phyloP scores from a whole-genome alignment of 1,140 invertebrate species.

The Cherax quadricarinatus region DNA sequence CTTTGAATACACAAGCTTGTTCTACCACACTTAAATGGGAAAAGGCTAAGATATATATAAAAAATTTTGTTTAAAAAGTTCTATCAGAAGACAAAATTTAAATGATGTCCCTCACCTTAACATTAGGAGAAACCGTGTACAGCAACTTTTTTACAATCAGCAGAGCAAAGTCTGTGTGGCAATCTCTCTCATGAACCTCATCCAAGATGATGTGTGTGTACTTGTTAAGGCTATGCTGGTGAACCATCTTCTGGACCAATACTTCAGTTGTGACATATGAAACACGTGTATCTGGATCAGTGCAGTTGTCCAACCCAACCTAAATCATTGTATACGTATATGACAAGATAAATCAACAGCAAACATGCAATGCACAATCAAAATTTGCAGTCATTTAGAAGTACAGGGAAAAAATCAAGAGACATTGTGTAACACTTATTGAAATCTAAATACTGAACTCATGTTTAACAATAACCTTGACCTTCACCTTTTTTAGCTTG shows the following conservation, averaged over 20 bases:
- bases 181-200: conserved; percentile 96
- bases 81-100: not conserved
- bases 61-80: too few species aligned
- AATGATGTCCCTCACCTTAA: conserved; percentile 79
- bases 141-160: conserved; percentile 88
- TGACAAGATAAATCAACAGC: not conserved
- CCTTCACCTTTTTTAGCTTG: too few species aligned
- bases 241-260: conserved; percentile 82
- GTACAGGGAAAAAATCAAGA: too few species aligned
- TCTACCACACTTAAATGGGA: too few species aligned
- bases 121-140: conserved; percentile 82
- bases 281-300: conserved; percentile 84
- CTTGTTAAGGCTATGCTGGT: conserved; percentile 79
- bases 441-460: too few species aligned
- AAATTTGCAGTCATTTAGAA: too few species aligned
- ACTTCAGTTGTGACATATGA: conserved; percentile 91
- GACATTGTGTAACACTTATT: too few species aligned
- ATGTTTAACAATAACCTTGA: too few species aligned
- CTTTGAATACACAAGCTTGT: too few species aligned
- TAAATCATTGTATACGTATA: conserved; percentile 79
- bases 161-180: conserved; percentile 95
- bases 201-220: conserved; percentile 95
- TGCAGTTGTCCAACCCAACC: conserved; percentile 80
- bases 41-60: too few species aligned
- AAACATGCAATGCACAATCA: too few species aligned